phyloP scores from a whole-genome alignment of 1,140 invertebrate species.

The Drosophila eugracilis region DNA sequence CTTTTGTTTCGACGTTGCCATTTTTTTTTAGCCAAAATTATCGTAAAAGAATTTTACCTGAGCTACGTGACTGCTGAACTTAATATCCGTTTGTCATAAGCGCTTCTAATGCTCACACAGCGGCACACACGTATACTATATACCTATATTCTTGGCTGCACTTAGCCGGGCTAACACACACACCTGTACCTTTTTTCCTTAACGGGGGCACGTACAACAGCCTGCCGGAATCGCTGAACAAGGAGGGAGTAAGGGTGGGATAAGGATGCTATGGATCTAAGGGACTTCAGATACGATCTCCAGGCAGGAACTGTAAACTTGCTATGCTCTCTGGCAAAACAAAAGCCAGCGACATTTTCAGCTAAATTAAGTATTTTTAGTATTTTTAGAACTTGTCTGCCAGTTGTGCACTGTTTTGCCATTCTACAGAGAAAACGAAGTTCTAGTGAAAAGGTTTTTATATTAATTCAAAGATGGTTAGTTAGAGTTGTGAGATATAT shows the following conservation, averaged over 20 bases:
- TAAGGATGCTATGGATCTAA: slow-evolving; percentile 7
- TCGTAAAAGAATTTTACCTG: slow-evolving; percentile 83
- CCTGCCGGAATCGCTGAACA: slow-evolving; percentile 31
- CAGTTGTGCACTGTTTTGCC: slow-evolving; percentile 30
- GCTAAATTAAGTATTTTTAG: slow-evolving; percentile 82
- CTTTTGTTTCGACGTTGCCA: slow-evolving; percentile 25
- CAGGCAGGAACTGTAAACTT: slow-evolving; percentile 50
- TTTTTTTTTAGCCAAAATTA: slow-evolving; percentile 73
- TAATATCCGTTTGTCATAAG: slow-evolving; percentile 84
- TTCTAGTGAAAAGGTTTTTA: neutral
- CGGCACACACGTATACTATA: slow-evolving; percentile 34
- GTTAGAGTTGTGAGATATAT: no score
- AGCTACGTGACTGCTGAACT: slow-evolving; percentile 81
- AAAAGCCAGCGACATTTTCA: slow-evolving; percentile 80
- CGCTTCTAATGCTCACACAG: slow-evolving; percentile 76
- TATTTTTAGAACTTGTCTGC: slow-evolving; percentile 74
- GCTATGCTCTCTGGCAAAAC: slow-evolving; percentile 59
- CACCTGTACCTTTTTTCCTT: slow-evolving; percentile 23
- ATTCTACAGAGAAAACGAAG: neutral
- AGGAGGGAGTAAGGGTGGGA: neutral
- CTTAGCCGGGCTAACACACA: slow-evolving; percentile 22
- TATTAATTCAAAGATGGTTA: no score
- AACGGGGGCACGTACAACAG: slow-evolving; percentile 64
- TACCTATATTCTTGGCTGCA: slow-evolving; percentile 21
- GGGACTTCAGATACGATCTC: slow-evolving; percentile 36